Evolutionary conservation across 1,140 invertebrate species (phyloP).

Genomic region (Sycophila sp.): DNA sequence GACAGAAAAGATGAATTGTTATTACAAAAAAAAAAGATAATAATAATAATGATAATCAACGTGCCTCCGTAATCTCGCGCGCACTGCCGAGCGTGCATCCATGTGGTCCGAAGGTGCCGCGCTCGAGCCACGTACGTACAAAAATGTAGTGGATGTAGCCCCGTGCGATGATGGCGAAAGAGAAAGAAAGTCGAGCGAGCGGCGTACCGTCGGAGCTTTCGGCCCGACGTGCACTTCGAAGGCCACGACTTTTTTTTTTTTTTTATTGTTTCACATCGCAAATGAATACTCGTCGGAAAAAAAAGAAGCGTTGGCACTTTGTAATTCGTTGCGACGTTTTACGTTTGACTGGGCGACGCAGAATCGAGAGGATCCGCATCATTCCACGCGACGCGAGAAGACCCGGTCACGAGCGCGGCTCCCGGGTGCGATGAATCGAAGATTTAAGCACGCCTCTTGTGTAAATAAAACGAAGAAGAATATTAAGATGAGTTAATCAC

Average conservation of each 20-base stretch:
- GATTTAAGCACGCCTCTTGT: constrained; percentile 14
- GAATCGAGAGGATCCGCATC: constrained; percentile 25
- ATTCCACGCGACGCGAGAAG: constrained; percentile 20
- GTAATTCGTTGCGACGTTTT: too few relatives aligned
- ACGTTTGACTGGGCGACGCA: constrained; percentile 3
- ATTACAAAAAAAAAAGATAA: too few relatives aligned
- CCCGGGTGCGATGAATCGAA: neutral
- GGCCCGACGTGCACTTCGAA: too few relatives aligned
- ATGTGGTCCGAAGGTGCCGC: too few relatives aligned
- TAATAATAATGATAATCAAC: constrained; percentile 1
- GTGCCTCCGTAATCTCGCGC: constrained; percentile 6
- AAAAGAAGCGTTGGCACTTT: too few relatives aligned
- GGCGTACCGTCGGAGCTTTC: too few relatives aligned
- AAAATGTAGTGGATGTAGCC: too few relatives aligned
- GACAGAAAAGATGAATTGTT: constrained; percentile 8
- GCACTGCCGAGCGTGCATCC: neutral
- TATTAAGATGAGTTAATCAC: constrained; percentile 17
- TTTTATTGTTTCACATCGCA: too few relatives aligned
- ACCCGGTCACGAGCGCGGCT: neutral
- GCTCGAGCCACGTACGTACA: neutral
- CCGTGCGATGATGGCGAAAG: too few relatives aligned
- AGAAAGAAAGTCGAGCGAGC: too few relatives aligned
- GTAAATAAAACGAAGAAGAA: constrained; percentile 18
- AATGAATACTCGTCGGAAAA: too few relatives aligned
- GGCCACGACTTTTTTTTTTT: too few relatives aligned